These are phyloP conservation scores for Upupa epops DNA, from an alignment of 2,113 vertebrate genomes.

Conservation along the genomic window DNA sequence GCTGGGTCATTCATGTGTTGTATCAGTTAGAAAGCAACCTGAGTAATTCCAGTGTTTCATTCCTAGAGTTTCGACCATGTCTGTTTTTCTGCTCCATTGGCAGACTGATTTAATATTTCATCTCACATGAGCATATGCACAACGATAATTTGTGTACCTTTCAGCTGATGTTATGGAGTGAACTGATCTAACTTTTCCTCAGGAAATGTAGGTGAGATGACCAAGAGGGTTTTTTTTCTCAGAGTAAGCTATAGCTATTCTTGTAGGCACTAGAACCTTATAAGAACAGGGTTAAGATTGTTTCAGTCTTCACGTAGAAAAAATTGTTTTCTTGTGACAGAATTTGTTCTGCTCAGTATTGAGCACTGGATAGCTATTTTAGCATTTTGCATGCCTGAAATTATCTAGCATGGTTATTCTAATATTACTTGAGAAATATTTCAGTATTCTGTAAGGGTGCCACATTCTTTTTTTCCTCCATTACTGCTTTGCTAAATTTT, in stretches of 20 bases:
- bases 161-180: constrained; percentile 17
- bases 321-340: background rate
- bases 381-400: background rate
- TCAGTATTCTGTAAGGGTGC: background rate
- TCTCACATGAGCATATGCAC: background rate
- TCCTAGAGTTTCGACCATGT: background rate
- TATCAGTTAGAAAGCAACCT: background rate
- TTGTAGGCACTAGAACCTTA: background rate
- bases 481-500: background rate
- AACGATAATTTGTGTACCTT: background rate
- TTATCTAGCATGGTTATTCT: background rate
- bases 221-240: constrained; percentile 17
- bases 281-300: background rate
- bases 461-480: background rate
- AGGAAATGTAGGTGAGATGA: no score
- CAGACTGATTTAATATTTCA: constrained; percentile 17
- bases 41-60: background rate
- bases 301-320: background rate
- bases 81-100: constrained; percentile 5
- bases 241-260: background rate
- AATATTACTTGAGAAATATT: background rate
- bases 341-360: background rate
- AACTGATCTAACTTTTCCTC: constrained; percentile 17
- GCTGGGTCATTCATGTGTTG: background rate
- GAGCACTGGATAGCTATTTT: background rate